Percentiles rank a stretch among this genome's conserved stretches.
Conservation (phyloP, 2,797 vertebrate genomes). For the Coendou prehensilis region DNA sequence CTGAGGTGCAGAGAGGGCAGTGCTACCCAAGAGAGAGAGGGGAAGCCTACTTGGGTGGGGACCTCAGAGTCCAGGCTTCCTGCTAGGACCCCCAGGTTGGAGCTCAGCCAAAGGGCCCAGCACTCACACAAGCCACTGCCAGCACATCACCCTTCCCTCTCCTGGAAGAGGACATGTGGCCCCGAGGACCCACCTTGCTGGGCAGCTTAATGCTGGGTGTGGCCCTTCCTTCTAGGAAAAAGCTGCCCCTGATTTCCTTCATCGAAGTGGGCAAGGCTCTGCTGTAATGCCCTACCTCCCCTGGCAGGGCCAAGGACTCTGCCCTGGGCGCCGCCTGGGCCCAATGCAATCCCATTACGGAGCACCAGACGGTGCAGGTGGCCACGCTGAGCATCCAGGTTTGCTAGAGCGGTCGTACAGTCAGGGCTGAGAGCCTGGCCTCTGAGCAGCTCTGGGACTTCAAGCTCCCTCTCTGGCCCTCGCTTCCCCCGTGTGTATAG, state of each 20-base stretch:
- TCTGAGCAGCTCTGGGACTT: background rate
- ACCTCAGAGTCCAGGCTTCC: background rate
- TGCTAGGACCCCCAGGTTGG: background rate
- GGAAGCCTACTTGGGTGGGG: background rate
- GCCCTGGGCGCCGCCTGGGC: background rate
- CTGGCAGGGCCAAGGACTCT: background rate
- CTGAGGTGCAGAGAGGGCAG: background rate
- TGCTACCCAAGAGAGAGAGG: background rate
- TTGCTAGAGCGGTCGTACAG: accelerated
- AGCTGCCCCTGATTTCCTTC: conserved; percentile 1
- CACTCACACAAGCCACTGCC: background rate
- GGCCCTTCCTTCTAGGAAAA: conserved; percentile 70
- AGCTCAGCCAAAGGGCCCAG: background rate
- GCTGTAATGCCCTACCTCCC: background rate
- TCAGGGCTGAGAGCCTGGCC: background rate
- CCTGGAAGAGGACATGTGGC: background rate
- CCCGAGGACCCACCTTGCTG: background rate
- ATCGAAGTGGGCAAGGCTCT: conserved; percentile 8
- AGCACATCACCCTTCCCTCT: background rate
- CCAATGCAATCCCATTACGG: accelerated
- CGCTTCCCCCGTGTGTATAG: background rate
- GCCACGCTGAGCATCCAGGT: background rate
- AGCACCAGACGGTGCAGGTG: accelerated
- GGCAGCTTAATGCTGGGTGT: background rate
- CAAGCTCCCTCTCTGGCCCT: background rate